Evolutionary conservation across 2,113 vertebrate species (phyloP).

Genomic region (Thinocorus orbignyianus): DNA sequence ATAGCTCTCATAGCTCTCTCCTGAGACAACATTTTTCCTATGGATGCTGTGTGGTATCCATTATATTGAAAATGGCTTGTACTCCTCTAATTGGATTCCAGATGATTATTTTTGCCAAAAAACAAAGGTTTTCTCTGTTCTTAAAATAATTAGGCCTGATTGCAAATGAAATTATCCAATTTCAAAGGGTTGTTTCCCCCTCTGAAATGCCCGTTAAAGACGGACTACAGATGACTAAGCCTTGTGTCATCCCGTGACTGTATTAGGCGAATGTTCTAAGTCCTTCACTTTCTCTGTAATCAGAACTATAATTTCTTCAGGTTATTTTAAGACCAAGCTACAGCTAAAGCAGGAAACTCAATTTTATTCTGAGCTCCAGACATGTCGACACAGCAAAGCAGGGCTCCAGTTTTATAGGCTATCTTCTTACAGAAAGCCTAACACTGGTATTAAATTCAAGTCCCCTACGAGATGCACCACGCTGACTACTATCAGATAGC

Average conservation of each 20-base stretch:
- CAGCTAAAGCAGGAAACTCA: constrained; percentile 93
- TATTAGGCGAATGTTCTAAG: constrained; percentile 82
- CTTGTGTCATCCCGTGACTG: constrained; percentile 75
- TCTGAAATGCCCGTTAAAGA: constrained; percentile 66
- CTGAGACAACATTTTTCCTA: constrained; percentile 53
- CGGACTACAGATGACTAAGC: constrained; percentile 75
- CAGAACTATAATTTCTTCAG: constrained; percentile 87
- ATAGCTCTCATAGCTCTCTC: constrained; percentile 45
- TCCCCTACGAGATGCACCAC: constrained; percentile 12
- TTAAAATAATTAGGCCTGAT: constrained; percentile 77
- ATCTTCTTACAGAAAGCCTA: constrained; percentile 83
- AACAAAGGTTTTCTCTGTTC: constrained; percentile 72
- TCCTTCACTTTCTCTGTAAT: constrained; percentile 81
- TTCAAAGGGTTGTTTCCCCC: constrained; percentile 73
- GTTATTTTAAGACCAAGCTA: constrained; percentile 93
- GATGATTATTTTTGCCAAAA: constrained; percentile 70
- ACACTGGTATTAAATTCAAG: constrained; percentile 55
- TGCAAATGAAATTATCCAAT: constrained; percentile 77
- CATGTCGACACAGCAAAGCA: constrained; percentile 87
- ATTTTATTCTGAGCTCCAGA: constrained; percentile 92
- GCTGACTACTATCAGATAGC: constrained; percentile 54
- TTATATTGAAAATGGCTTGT: constrained; percentile 61
- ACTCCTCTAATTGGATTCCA: constrained; percentile 71
- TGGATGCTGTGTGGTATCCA: constrained; percentile 17
- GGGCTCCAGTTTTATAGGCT: constrained; percentile 77